Conservation (phyloP, 2,888 invertebrate species). For the Macrosoma leucophasiata region DNA sequence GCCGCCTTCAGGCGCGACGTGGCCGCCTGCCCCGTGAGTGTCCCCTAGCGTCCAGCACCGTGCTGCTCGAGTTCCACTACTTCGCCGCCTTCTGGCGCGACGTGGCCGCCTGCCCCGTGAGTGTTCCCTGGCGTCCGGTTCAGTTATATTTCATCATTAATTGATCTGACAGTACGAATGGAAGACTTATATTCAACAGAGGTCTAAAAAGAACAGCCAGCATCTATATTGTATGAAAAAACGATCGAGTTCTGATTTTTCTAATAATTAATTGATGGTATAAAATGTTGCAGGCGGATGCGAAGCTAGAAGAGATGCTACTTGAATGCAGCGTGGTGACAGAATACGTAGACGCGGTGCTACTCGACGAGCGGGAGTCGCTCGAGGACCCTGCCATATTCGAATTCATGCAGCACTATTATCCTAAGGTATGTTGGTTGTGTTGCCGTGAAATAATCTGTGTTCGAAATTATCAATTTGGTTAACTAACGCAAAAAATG, state of each 20-base stretch:
- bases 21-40: slow-evolving; percentile 80
- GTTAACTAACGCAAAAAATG: too few relatives aligned
- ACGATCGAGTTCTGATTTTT: background rate
- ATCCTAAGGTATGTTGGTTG: slow-evolving; percentile 82
- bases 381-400: slow-evolving; percentile 89
- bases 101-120: slow-evolving; percentile 84
- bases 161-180: too few relatives aligned
- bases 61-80: slow-evolving; percentile 89
- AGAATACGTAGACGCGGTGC: slow-evolving; percentile 93
- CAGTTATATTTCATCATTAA: too few relatives aligned
- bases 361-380: slow-evolving; percentile 90
- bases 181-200: too few relatives aligned
- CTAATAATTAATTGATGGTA: background rate
- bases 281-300: slow-evolving; percentile 77
- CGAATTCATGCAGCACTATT: slow-evolving; percentile 91
- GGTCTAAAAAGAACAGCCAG: too few relatives aligned
- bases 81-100: slow-evolving; percentile 96
- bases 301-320: slow-evolving; percentile 87
- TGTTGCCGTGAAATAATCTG: too few relatives aligned
- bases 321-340: slow-evolving; percentile 88
- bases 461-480: too few relatives aligned
- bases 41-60: too few relatives aligned
- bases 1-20: slow-evolving; percentile 95
- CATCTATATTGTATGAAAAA: too few relatives aligned
- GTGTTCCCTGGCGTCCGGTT: too few relatives aligned